These are phyloP conservation scores for Steinernema carpocapsae DNA, from an alignment of 2,888 invertebrate species.

Conservation along the genomic window DNA sequence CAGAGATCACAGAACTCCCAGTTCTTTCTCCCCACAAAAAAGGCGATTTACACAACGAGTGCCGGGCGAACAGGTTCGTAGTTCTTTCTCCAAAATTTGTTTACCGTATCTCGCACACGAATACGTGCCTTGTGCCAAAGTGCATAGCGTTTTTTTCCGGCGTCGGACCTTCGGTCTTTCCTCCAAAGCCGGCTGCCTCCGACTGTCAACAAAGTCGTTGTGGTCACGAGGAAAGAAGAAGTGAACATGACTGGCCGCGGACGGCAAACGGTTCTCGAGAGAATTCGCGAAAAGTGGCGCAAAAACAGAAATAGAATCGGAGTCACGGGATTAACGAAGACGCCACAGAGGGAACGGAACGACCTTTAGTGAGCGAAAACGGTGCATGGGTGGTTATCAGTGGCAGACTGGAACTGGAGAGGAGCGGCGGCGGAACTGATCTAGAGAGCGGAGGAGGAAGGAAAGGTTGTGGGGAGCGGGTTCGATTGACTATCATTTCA, in stretches of 20 bases:
- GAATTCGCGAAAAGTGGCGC: conserved; percentile 5
- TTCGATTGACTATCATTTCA: neutral
- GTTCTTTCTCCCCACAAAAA: too few species aligned
- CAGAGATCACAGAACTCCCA: too few species aligned
- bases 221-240: conserved; percentile 24
- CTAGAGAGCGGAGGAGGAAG: neutral
- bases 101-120: neutral
- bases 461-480: neutral
- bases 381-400: conserved; percentile 7
- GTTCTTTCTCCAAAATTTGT: neutral
- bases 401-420: neutral
- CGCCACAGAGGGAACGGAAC: neutral
- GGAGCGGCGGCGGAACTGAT: neutral
- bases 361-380: conserved; percentile 17
- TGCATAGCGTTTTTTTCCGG: conserved; percentile 18
- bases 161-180: conserved; percentile 6
- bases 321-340: neutral
- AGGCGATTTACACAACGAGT: too few species aligned
- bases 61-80: neutral
- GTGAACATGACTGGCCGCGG: neutral
- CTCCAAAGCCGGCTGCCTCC: too few species aligned
- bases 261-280: neutral
- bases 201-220: conserved; percentile 29
- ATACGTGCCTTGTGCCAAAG: conserved; percentile 21
- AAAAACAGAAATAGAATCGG: conserved; percentile 19